phyloP scores from a whole-genome alignment of 2,888 invertebrate species.

The Patella caerulea region DNA sequence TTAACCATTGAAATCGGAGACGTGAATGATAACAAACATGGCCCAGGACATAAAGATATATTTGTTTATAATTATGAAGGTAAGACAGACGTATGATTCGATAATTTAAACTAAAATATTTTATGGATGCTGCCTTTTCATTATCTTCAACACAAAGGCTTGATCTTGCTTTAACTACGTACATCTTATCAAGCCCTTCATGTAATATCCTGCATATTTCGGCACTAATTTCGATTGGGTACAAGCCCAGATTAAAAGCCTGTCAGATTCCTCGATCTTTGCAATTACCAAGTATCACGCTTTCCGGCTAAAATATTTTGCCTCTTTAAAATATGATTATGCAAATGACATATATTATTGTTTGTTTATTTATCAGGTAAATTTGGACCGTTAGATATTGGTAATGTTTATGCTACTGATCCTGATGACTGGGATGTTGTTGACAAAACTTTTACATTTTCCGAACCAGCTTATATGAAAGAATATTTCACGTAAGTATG shows the following conservation, averaged over 20 bases:
- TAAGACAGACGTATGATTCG: conserved; percentile 48
- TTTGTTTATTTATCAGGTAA: conserved; percentile 40
- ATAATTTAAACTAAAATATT: neutral
- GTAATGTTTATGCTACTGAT: conserved; percentile 96
- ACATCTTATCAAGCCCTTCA: too few species aligned
- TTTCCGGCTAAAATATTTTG: too few species aligned
- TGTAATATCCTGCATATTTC: too few species aligned
- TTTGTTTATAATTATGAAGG: conserved; percentile 97
- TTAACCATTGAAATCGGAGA: conserved; percentile 97
- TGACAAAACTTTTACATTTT: conserved; percentile 87
- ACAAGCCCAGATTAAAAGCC: too few species aligned
- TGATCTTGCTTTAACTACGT: too few species aligned
- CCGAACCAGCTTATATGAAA: conserved; percentile 44
- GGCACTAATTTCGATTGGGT: too few species aligned
- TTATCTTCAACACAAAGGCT: neutral
- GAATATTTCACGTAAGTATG: conserved; percentile 56
- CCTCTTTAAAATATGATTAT: neutral
- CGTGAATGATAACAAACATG: conserved; percentile 98
- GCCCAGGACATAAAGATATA: conserved; percentile 95
- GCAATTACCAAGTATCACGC: too few species aligned
- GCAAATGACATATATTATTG: neutral
- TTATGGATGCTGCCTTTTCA: neutral
- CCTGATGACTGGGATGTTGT: conserved; percentile 98
- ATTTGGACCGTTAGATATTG: conserved; percentile 88
- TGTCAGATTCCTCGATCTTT: too few species aligned